phyloP scores from a whole-genome alignment of 2,113 vertebrate genomes.

The Varanus komodoensis region DNA sequence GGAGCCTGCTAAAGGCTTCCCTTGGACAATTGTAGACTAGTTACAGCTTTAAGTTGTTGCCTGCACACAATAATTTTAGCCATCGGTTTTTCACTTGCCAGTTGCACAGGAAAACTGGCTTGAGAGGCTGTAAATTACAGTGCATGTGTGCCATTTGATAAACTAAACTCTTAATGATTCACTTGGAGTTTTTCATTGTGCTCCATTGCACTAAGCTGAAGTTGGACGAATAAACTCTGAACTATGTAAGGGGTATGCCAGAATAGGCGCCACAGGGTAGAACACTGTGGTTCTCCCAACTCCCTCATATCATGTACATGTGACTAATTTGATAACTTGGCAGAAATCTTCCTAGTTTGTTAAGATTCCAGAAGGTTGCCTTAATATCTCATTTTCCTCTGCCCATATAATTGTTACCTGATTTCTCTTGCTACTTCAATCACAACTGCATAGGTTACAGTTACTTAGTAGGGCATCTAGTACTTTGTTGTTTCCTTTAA shows the following conservation, averaged over 20 bases:
- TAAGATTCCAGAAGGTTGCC: conserved; percentile 59
- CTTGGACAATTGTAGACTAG: not conserved
- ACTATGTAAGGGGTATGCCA: not conserved
- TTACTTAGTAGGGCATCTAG: not conserved
- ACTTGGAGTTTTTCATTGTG: not conserved
- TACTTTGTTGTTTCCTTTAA: not conserved
- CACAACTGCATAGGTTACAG: not conserved
- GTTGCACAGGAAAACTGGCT: not conserved
- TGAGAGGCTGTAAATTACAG: not conserved
- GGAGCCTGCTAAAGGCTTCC: not conserved
- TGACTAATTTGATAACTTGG: conserved; percentile 36
- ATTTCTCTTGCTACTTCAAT: not conserved
- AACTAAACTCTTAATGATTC: not conserved
- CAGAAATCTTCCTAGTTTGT: conserved; percentile 42
- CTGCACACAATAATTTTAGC: conserved; percentile 2
- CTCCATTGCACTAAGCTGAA: rapidly evolving
- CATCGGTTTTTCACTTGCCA: not conserved
- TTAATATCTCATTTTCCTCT: conserved; percentile 27
- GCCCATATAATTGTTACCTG: not conserved
- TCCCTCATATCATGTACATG: conserved; percentile 24
- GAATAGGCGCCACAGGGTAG: not conserved
- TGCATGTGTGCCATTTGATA: not conserved
- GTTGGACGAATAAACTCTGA: rapidly evolving
- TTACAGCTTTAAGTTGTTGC: not conserved
- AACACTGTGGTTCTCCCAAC: conserved; percentile 9